Evolutionary conservation across 2,888 invertebrate genomes (phyloP).

Genomic region (Malacosoma neustria): DNA sequence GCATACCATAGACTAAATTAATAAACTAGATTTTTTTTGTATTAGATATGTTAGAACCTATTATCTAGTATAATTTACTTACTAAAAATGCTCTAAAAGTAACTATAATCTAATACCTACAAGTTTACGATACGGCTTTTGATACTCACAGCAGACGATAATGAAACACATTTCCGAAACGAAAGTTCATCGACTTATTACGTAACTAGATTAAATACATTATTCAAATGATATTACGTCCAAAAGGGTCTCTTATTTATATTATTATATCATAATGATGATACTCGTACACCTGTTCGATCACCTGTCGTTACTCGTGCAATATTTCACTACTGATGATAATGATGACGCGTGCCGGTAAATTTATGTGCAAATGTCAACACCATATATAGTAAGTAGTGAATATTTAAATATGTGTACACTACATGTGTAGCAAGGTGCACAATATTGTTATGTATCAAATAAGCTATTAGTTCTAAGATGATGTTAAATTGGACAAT

Average conservation of each 20-base stretch:
- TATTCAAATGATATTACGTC: not conserved
- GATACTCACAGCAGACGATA: not conserved
- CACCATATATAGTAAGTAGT: no score
- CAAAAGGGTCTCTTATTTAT: not conserved
- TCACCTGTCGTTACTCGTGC: slow-evolving; percentile 31
- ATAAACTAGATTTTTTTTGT: no score
- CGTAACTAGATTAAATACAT: not conserved
- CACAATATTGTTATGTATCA: not conserved
- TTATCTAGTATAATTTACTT: no score
- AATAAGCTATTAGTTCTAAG: no score
- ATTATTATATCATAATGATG: slow-evolving; percentile 1
- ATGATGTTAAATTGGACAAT: no score
- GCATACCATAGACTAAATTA: no score
- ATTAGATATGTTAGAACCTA: no score
- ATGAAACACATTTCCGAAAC: not conserved
- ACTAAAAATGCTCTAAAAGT: no score
- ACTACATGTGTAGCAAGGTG: slow-evolving; percentile 13
- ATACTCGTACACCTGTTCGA: slow-evolving; percentile 17
- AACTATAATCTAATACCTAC: no score
- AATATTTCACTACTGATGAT: slow-evolving; percentile 29
- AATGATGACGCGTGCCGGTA: slow-evolving; percentile 19
- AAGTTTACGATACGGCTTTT: slow-evolving; percentile 2
- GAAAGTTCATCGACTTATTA: not conserved
- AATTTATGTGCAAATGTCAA: slow-evolving; percentile 44
- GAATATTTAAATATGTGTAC: no score